A percentile compares a stretch with the other conserved stretches of the same genome.
These are phyloP conservation scores for Nudaria mundana DNA, from an alignment of 2,888 invertebrate genomes.

Conservation along the genomic window DNA sequence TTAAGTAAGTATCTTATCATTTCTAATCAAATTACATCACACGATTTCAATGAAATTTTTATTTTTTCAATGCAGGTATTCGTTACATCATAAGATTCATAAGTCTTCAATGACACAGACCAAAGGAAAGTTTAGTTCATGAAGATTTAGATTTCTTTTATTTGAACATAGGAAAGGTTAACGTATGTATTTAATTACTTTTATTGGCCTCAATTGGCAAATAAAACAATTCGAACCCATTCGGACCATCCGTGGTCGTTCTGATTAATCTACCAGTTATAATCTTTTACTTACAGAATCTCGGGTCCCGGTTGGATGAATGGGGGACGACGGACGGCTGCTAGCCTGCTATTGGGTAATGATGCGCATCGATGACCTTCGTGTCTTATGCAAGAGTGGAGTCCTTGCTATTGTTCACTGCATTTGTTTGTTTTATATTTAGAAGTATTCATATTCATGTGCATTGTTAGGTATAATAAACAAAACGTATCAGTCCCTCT, in stretches of 20 bases:
- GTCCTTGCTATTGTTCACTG: constrained; percentile 47
- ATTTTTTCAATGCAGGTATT: no score
- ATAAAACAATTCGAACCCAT: constrained; percentile 21
- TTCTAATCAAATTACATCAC: no score
- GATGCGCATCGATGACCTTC: constrained; percentile 62
- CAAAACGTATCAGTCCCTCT: constrained; percentile 1
- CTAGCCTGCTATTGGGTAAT: constrained; percentile 55
- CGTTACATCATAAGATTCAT: no score
- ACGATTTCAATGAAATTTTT: no score
- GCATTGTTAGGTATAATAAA: constrained; percentile 17
- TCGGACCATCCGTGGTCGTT: constrained; percentile 23
- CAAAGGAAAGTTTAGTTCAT: no score
- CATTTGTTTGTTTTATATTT: constrained; percentile 36
- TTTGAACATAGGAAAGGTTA: no score
- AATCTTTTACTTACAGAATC: constrained; percentile 29
- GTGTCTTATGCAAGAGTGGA: constrained; percentile 32
- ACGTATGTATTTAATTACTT: no score
- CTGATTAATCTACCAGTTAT: constrained; percentile 35
- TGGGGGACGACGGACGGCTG: constrained; percentile 32
- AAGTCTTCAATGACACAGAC: no score
- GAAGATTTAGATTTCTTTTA: no score
- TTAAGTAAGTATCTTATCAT: no score
- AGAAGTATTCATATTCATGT: constrained; percentile 27
- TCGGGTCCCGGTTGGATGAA: constrained; percentile 39
- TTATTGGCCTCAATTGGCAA: constrained; percentile 31